These are phyloP conservation scores for Pteropus alecto DNA, from an alignment of 2,113 vertebrate species.

Conservation along the genomic window DNA sequence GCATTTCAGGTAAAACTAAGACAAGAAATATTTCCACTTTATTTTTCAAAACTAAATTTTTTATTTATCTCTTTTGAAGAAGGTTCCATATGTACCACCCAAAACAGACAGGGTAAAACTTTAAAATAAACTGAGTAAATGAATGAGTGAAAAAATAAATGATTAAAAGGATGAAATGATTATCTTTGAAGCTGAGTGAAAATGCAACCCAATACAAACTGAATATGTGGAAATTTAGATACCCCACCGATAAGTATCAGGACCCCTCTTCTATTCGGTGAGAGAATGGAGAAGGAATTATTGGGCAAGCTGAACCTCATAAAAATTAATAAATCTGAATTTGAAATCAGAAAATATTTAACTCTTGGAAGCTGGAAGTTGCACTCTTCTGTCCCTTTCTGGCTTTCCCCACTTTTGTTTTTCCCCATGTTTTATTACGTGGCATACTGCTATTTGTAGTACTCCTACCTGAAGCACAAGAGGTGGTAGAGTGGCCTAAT, in stretches of 20 bases:
- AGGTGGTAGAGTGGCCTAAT: background rate
- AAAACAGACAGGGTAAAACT: background rate
- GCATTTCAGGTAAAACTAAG: background rate
- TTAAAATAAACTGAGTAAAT: background rate
- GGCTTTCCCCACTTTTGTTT: background rate
- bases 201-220: background rate
- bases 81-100: background rate
- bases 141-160: background rate
- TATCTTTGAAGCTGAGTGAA: background rate
- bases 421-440: background rate
- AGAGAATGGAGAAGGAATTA: background rate
- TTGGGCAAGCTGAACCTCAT: background rate
- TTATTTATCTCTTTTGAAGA: background rate
- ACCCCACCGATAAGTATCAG: background rate
- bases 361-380: background rate
- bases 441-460: background rate
- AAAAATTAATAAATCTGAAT: background rate
- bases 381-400: background rate
- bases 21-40: background rate
- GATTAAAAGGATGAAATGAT: background rate
- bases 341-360: background rate
- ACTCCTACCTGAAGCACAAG: too few species aligned
- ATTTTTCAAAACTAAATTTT: conserved; percentile 20
- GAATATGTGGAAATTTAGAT: background rate
- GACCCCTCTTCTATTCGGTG: background rate